These are phyloP conservation scores for Balearica regulorum DNA, from an alignment of 2,797 vertebrate species.

Conservation along the genomic window DNA sequence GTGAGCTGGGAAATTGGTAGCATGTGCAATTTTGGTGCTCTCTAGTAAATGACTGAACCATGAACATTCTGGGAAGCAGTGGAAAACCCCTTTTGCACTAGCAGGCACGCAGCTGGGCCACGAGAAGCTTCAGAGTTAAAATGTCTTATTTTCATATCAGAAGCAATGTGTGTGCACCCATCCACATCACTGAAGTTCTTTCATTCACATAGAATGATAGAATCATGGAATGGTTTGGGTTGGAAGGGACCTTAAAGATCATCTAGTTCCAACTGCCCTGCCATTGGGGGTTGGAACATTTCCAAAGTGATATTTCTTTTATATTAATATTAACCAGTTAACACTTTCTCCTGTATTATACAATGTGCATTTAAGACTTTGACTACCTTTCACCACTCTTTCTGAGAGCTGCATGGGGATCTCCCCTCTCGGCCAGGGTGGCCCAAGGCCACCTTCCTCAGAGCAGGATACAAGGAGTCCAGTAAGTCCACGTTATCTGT, in stretches of 20 bases:
- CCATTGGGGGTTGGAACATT: background rate
- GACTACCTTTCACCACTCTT: background rate
- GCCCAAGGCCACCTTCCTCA: background rate
- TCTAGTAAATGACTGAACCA: background rate
- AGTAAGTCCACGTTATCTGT: background rate
- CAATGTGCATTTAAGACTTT: background rate
- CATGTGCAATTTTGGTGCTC: background rate
- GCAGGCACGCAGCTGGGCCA: background rate
- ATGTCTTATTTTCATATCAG: background rate
- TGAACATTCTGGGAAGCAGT: background rate
- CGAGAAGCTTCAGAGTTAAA: background rate
- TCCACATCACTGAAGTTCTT: background rate
- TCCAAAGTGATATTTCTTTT: background rate
- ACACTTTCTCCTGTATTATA: background rate
- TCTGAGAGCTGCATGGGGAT: background rate
- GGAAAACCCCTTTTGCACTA: background rate
- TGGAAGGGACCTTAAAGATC: too few species aligned
- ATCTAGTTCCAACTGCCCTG: too few species aligned
- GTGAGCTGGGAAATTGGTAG: background rate
- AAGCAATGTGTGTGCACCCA: background rate
- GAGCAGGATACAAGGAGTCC: background rate
- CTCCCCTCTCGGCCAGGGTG: background rate
- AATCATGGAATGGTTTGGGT: too few species aligned
- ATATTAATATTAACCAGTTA: background rate
- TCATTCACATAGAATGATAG: background rate